Evolutionary conservation across 2,113 vertebrate genomes (phyloP).

Genomic region (Petrocephalus zakoni): DNA sequence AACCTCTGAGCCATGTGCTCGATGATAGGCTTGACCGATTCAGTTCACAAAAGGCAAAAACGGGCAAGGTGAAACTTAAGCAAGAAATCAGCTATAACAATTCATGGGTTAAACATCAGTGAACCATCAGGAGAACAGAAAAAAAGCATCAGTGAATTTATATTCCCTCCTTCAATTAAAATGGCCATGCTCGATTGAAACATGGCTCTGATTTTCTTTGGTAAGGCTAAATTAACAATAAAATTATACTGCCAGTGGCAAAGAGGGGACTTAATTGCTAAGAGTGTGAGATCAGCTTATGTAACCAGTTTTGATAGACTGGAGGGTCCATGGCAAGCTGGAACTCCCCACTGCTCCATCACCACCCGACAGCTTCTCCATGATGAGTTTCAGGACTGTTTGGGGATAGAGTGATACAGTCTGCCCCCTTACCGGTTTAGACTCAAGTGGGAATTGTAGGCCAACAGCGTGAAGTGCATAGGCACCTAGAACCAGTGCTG

Average conservation of each 20-base stretch:
- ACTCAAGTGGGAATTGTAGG: background rate
- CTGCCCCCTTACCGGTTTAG: background rate
- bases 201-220: slow-evolving; percentile 1
- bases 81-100: background rate
- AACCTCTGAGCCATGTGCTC: background rate
- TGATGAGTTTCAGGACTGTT: background rate
- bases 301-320: background rate
- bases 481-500: background rate
- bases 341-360: background rate
- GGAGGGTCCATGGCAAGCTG: background rate
- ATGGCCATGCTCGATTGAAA: background rate
- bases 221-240: slow-evolving; percentile 7
- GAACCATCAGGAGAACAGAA: background rate
- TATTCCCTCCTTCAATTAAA: background rate
- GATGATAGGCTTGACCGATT: background rate
- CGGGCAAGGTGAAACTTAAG: background rate
- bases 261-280: background rate
- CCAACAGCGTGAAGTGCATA: background rate
- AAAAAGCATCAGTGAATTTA: background rate
- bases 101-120: background rate
- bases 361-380: background rate
- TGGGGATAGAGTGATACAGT: background rate
- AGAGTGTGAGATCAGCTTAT: background rate
- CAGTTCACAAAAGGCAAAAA: background rate
- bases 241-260: background rate